Evolutionary conservation across 2,797 vertebrate species (phyloP).

Genomic region (Melanotaenia boesemani): DNA sequence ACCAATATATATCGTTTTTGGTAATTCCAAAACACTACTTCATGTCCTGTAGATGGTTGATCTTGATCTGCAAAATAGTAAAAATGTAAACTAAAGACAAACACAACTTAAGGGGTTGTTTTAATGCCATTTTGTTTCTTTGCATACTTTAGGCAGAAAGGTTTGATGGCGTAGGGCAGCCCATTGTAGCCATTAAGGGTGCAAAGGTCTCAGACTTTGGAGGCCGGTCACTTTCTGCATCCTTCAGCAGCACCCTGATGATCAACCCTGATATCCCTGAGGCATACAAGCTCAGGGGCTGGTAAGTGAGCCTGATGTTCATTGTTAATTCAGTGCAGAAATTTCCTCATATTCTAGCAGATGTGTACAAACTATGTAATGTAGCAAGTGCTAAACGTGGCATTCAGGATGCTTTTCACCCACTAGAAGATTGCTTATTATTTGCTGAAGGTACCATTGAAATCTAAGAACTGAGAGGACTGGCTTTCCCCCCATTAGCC

Average conservation of each 20-base stretch:
- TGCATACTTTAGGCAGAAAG: conserved; percentile 87
- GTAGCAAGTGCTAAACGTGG: conserved; percentile 14
- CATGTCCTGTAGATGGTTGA: background rate
- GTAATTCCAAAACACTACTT: too few relatives aligned
- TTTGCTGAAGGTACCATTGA: background rate
- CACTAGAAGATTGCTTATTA: background rate
- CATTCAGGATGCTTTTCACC: background rate
- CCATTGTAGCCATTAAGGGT: conserved; percentile 94
- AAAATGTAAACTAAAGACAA: too few relatives aligned
- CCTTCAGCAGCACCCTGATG: conserved; percentile 92
- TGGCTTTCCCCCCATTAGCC: conserved; percentile 70
- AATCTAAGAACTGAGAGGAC: conserved; percentile 55
- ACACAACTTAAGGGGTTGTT: background rate
- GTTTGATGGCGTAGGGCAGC: conserved; percentile 93
- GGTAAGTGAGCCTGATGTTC: conserved; percentile 81
- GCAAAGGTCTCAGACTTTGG: conserved; percentile 95
- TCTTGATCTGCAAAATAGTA: background rate
- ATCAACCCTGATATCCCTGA: conserved; percentile 97
- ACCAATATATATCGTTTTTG: conserved; percentile 12
- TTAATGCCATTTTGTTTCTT: conserved; percentile 23
- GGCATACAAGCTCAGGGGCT: conserved; percentile 95
- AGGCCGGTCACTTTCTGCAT: conserved; percentile 92
- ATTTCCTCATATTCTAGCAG: conserved; percentile 10
- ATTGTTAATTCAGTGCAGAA: conserved; percentile 25
- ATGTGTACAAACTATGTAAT: conserved; percentile 12